Percentiles rank a stretch among this genome's conserved stretches.
phyloP scores from a whole-genome alignment of 1,140 invertebrate species.

The Orussus abietinus region DNA sequence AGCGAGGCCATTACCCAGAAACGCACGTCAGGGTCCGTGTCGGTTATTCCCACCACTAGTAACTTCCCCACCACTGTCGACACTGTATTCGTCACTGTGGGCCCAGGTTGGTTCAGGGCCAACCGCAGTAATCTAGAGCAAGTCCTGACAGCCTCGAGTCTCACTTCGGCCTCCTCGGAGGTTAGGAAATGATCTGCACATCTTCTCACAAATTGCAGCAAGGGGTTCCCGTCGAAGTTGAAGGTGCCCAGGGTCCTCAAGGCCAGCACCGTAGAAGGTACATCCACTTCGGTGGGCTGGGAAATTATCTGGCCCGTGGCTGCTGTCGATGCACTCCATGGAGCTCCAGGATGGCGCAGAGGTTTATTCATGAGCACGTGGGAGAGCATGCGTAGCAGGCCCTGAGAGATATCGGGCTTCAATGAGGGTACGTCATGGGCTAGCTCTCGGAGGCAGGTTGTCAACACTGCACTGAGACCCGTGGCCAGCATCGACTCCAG shows the following conservation, averaged over 20 bases:
- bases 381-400: conserved; percentile 81
- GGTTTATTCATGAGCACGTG: conserved; percentile 87
- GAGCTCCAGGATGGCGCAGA: conserved; percentile 73
- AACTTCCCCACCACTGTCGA: conserved; percentile 88
- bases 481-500: conserved; percentile 90
- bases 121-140: conserved; percentile 85
- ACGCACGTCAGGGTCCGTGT: conserved; percentile 91
- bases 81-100: conserved; percentile 80
- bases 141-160: conserved; percentile 91
- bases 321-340: no score
- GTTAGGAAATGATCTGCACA: conserved; percentile 92
- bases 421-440: conserved; percentile 83
- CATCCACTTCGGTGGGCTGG: conserved; percentile 57
- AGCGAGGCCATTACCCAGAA: conserved; percentile 89
- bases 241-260: conserved; percentile 92
- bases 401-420: conserved; percentile 88
- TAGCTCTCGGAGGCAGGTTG: conserved; percentile 85
- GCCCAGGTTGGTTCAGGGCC: conserved; percentile 65
- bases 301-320: conserved; percentile 41
- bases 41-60: conserved; percentile 90
- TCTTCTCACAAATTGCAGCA: conserved; percentile 87
- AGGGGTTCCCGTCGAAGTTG: conserved; percentile 92
- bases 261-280: conserved; percentile 83
- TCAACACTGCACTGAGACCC: conserved; percentile 84
- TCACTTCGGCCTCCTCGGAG: conserved; percentile 83